Base-by-base conservation (phyloP, 1,140 invertebrate species). In the Cherax destructor region DNA sequence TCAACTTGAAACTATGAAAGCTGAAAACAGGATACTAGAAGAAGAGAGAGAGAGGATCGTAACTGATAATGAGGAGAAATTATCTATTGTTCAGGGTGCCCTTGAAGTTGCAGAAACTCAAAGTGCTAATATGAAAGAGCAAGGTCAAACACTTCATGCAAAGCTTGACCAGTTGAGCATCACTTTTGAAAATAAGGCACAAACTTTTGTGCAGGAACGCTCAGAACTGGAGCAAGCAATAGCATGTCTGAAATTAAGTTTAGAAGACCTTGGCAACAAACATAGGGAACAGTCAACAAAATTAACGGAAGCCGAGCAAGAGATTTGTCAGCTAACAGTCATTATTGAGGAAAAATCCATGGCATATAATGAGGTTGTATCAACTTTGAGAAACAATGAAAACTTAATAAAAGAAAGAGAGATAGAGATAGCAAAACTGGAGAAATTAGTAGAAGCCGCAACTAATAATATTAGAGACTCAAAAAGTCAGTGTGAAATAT, bases 41-140 rank as follows among this genome's bases (percentile, higher is more conserved):
- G 52, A 21, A 2, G 24, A 87, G 10, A 59, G 41, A 18, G 16
- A 61, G 4, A 59, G 50, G 52, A 77, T 78, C 13, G 56, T 52
- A 47, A 13, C 72, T 50, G 72, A 52, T 16, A 56, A 77, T 59
- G 72, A 76, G 21, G 72, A 76, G 41, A 61, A 69, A 69, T 49
- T 84, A 16, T 30, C 41, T n/a, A 72, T 84, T 61, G 56, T 84
- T 13, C 50, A 84, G 16, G 47, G n/a, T 47, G 30, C 56, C 47
- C 81, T 84, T 24, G 81, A 84, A 47, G 18, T 59, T 69, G 61
- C 81, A 47, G 81, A 84, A 30, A 84, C 24, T 72, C 24, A 49
- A 4, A 69, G 41, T n/a, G 5, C 3, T 65, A 56, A 50, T 65
- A n/a, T 84, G 24, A 84, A 72, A n/a, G 10, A n/a, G 5, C 81